Evolutionary conservation across 2,797 vertebrate genomes (phyloP).

Genomic region (Coregonus sp.): DNA sequence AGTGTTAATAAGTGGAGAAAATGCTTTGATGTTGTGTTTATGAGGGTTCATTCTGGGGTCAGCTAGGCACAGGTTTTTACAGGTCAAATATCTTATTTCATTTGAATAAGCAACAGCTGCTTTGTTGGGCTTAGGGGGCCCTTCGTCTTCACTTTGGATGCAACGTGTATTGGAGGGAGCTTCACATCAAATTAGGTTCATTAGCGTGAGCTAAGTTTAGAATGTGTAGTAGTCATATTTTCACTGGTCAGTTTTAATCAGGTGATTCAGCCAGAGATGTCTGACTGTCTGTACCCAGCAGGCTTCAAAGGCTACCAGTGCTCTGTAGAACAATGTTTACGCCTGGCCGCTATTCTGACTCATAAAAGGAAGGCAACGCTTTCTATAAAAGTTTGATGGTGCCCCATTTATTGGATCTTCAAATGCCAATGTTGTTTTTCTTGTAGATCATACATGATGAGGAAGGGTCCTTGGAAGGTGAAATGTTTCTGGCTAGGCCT

Average conservation of each 20-base stretch:
- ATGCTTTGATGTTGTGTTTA: conserved; percentile 18
- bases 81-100: conserved; percentile 16
- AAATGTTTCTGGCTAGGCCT: background rate
- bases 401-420: background rate
- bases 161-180: background rate
- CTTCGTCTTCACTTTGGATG: background rate
- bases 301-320: conserved; percentile 12
- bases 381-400: background rate
- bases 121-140: background rate
- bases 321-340: conserved; percentile 6
- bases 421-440: conserved; percentile 4
- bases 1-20: background rate
- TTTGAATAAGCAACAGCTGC: conserved; percentile 12
- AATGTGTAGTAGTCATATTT: conserved; percentile 17
- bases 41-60: background rate
- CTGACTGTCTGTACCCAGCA: background rate
- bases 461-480: background rate
- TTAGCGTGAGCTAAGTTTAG: background rate
- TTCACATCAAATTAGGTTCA: background rate
- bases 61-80: conserved; percentile 15
- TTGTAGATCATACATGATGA: background rate
- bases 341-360: conserved; percentile 31
- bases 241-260: conserved; percentile 12
- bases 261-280: conserved; percentile 37
- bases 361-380: conserved; percentile 14